Base-by-base conservation (phyloP, 2,113 vertebrate species). In the Salminus brasiliensis region DNA sequence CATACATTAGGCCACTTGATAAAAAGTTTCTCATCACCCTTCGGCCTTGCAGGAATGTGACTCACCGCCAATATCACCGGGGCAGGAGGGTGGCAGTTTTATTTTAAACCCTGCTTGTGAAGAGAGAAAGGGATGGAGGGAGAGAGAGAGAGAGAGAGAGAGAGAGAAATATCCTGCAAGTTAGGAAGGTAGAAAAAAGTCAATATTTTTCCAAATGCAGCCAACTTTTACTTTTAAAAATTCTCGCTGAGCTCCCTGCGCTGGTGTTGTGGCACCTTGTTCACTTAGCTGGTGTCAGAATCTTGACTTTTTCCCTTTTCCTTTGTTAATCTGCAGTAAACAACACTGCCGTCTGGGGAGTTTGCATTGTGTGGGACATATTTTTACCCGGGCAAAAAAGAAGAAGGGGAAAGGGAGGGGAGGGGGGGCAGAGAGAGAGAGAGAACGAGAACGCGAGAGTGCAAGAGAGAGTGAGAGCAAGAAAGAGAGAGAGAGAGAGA, bases 301-400 rank as follows among this genome's bases (percentile, higher is more conserved):
- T 88, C 88, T 89, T 85, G 87, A 90, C 89, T 91, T 91, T 91
- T 91, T 72, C 71, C 84, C 81, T 74, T 89, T 90, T 85, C 88
- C 91, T 93, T 93, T 93, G 91, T 94, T 93, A 93, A 93, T 91
- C 89, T 88, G 87, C 89, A 91, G 91, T 93, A 94, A 93, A 93
- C 92, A 94, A 93, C 91, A 91, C 78, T 67, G 82, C 88, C 91
- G 90, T 93, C 93, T 91, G 86, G 91, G 91, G 91, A 92, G 83
- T 88, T 76, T 77, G 87, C 83, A 72, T 89, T 89, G 88, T 76
- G 75, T 68, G 81, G 84, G 88, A 92, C 88, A 86, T 92, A 90
- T 93, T 93, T 91, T 89, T 90, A 90, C 86, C 81, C 39, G 12
- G 2, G 30, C 62, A 78, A 83, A 85, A 88, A 90, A 86, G 78